phyloP scores from a whole-genome alignment of 2,888 invertebrate species.

The Cataglyphis cursor region DNA sequence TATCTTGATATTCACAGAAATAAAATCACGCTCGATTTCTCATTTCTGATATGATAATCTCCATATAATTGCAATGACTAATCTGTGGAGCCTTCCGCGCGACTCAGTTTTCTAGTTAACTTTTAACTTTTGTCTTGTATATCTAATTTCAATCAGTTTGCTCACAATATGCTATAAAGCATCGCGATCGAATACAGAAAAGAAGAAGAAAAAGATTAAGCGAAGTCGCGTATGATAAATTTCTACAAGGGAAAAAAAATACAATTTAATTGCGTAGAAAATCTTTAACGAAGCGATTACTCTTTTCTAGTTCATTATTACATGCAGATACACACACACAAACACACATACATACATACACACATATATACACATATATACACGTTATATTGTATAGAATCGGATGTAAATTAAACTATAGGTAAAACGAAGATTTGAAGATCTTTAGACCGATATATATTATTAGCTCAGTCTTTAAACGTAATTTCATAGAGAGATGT shows the following conservation, averaged over 20 bases:
- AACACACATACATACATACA: slow-evolving; percentile 24
- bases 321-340: slow-evolving; percentile 21
- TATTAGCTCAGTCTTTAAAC: slow-evolving; percentile 65
- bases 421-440: slow-evolving; percentile 57
- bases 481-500: slow-evolving; percentile 53
- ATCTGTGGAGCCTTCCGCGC: not conserved
- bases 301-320: slow-evolving; percentile 62
- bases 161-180: not conserved
- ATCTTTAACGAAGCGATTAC: slow-evolving; percentile 56
- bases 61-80: slow-evolving; percentile 4
- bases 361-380: slow-evolving; percentile 10
- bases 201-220: slow-evolving; percentile 24
- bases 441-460: slow-evolving; percentile 65
- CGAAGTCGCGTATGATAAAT: not conserved
- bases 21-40: not conserved
- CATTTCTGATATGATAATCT: slow-evolving; percentile 15
- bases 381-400: slow-evolving; percentile 69
- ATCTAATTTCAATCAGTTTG: not conserved
- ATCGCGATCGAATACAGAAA: not conserved
- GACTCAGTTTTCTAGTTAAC: not conserved
- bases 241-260: not conserved
- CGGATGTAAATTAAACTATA: slow-evolving; percentile 75
- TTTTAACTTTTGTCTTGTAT: slow-evolving; percentile 15
- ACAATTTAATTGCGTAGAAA: slow-evolving; percentile 47
- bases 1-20: not conserved